These are phyloP conservation scores for Diachrysia chrysitis DNA, from an alignment of 2,888 invertebrate species.

Conservation along the genomic window DNA sequence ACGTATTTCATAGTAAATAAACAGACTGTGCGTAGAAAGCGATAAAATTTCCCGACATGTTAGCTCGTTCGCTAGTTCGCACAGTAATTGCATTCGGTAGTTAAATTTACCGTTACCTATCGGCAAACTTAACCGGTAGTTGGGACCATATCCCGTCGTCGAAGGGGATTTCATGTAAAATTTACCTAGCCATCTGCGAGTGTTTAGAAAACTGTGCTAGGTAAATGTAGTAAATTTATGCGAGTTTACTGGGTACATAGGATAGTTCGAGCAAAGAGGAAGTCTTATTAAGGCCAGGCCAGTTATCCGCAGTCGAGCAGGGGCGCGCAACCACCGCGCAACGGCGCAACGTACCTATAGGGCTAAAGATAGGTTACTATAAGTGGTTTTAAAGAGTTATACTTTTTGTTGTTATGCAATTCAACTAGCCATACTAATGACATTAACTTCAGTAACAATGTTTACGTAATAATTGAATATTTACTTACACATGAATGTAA, in stretches of 20 bases:
- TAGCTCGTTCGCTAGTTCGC: slow-evolving; percentile 63
- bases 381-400: no score
- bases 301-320: slow-evolving; percentile 41
- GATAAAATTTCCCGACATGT: slow-evolving; percentile 72
- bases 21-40: slow-evolving; percentile 73
- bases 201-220: slow-evolving; percentile 14
- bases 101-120: slow-evolving; percentile 72
- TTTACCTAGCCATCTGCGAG: neutral
- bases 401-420: no score
- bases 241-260: slow-evolving; percentile 9
- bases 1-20: slow-evolving; percentile 68
- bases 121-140: slow-evolving; percentile 67
- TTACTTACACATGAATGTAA: no score
- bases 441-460: no score
- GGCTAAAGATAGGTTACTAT: neutral
- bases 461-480: no score
- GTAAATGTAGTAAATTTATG: slow-evolving; percentile 18
- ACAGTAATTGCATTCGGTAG: slow-evolving; percentile 73
- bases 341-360: slow-evolving; percentile 23
- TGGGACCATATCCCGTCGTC: slow-evolving; percentile 53
- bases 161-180: slow-evolving; percentile 41
- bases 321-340: no score
- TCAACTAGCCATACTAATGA: no score
- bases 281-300: slow-evolving; percentile 59
- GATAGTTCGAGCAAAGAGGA: slow-evolving; percentile 43